These are phyloP conservation scores for Lagopus muta DNA, from an alignment of 2,113 vertebrate species.

Conservation along the genomic window DNA sequence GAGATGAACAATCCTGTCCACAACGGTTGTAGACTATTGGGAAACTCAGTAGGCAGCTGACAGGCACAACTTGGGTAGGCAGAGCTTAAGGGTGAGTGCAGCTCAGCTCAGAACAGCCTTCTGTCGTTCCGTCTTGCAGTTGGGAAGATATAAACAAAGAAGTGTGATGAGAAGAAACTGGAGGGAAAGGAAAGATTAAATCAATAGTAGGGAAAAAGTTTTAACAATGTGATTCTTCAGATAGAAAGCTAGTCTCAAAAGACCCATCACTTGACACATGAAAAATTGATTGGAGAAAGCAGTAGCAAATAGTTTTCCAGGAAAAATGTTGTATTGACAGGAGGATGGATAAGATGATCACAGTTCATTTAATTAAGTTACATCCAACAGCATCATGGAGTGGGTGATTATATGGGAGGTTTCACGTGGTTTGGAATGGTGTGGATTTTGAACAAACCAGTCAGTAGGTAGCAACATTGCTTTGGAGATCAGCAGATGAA, in stretches of 20 bases:
- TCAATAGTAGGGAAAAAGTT: neutral
- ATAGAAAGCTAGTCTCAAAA: constrained; percentile 9
- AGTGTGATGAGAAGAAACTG: neutral
- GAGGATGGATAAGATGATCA: constrained; percentile 20
- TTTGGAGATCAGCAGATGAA: neutral
- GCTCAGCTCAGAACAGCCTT: neutral
- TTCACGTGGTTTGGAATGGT: neutral
- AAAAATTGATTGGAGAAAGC: constrained; percentile 23
- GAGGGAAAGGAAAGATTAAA: neutral
- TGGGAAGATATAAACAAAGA: neutral
- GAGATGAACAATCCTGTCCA: neutral
- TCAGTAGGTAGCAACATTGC: neutral
- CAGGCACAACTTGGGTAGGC: neutral
- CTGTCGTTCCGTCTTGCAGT: neutral
- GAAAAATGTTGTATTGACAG: neutral
- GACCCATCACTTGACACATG: neutral
- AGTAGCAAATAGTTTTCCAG: constrained; percentile 8
- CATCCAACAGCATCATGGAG: neutral
- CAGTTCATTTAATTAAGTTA: constrained; percentile 1
- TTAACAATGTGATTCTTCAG: neutral
- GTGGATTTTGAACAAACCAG: neutral
- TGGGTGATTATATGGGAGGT: neutral
- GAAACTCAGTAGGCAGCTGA: neutral
- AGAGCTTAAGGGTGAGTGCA: neutral
- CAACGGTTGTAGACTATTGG: neutral